Percentiles rank a stretch among this genome's conserved stretches.
Evolutionary conservation across 2,888 invertebrate species (phyloP).

Genomic region (Ecdyonurus torrentis): DNA sequence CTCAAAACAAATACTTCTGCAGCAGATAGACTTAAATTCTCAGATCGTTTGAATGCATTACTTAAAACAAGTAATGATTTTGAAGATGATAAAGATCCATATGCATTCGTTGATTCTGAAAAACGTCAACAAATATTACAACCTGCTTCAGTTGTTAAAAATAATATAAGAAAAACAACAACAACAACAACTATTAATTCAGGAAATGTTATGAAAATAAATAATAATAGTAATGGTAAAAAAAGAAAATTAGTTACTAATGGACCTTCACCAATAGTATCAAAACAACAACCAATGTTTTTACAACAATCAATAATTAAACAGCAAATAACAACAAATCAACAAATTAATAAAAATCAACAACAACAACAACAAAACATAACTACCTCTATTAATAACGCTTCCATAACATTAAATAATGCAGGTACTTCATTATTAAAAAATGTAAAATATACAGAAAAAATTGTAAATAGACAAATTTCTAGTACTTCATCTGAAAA

Average conservation of each 20-base stretch:
- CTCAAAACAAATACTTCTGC: constrained; percentile 17
- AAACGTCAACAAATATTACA: not conserved
- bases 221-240: too few species aligned
- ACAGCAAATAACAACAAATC: not conserved
- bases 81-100: constrained; percentile 25
- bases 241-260: too few species aligned
- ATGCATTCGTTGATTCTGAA: constrained; percentile 31
- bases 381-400: not conserved
- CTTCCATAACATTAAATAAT: not conserved
- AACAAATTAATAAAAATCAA: not conserved
- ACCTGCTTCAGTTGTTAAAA: not conserved
- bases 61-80: constrained; percentile 20
- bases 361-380: not conserved
- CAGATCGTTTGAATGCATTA: constrained; percentile 29
- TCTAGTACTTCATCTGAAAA: too few species aligned
- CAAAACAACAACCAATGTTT: not conserved
- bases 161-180: not conserved
- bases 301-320: not conserved
- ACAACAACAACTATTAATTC: not conserved
- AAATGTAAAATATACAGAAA: too few species aligned
- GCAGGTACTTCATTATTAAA: not conserved
- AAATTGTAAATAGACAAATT: too few species aligned
- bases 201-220: not conserved
- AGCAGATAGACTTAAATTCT: constrained; percentile 30
- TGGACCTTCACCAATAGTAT: not conserved